These are phyloP conservation scores for Noctuana brunneofusca DNA, from an alignment of 2,888 invertebrate genomes.

Conservation along the genomic window DNA sequence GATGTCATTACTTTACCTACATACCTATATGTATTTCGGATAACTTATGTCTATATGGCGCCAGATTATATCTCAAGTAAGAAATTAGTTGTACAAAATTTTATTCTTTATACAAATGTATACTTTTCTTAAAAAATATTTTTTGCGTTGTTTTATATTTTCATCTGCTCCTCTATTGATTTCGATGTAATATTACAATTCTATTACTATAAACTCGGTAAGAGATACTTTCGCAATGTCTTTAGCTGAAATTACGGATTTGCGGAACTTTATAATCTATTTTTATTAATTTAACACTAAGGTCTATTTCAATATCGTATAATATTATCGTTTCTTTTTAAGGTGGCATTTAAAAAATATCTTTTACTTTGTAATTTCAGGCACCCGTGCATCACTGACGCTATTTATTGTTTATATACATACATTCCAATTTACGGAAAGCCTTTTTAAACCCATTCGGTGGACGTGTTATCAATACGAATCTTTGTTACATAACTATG, in stretches of 20 bases:
- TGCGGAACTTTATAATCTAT: conserved; percentile 23
- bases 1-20: background rate
- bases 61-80: conserved; percentile 22
- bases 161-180: conserved; percentile 29
- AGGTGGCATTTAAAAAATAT: conserved; percentile 71
- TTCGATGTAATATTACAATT: conserved; percentile 36
- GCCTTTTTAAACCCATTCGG: conserved; percentile 58
- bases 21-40: too few species aligned
- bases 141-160: conserved; percentile 34
- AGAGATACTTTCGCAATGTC: conserved; percentile 17
- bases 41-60: conserved; percentile 11
- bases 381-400: conserved; percentile 69
- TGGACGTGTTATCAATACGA: conserved; percentile 70
- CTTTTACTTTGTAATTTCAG: conserved; percentile 59
- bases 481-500: conserved; percentile 62
- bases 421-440: conserved; percentile 58
- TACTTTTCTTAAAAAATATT: conserved; percentile 35
- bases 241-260: conserved; percentile 15
- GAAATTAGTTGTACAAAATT: conserved; percentile 32
- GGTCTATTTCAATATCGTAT: conserved; percentile 49
- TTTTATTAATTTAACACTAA: conserved; percentile 36
- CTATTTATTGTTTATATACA: conserved; percentile 49
- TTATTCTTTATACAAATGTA: conserved; percentile 24
- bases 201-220: conserved; percentile 26
- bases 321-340: conserved; percentile 49